Percentiles rank a stretch among this genome's conserved stretches.
Evolutionary conservation across 2,113 vertebrate genomes (phyloP).

Genomic region (Plecotus auritus): DNA sequence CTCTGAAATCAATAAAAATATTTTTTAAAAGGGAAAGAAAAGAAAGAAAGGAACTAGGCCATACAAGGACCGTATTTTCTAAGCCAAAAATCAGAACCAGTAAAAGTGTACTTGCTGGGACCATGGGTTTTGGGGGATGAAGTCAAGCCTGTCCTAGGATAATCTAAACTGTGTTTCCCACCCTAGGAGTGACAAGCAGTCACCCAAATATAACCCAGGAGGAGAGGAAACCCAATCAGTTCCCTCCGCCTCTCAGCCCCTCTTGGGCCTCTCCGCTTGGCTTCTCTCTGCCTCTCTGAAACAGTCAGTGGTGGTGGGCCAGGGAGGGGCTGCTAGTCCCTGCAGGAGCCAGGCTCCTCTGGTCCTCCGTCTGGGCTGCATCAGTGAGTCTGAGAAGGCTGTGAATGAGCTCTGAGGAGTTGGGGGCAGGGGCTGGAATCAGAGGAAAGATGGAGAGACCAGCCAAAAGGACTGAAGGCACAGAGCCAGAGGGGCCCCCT

Average conservation of each 20-base stretch:
- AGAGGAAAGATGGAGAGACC: not conserved
- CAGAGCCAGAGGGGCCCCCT: conserved; percentile 32
- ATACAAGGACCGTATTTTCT: not conserved
- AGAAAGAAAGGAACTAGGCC: not conserved
- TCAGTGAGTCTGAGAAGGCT: not conserved
- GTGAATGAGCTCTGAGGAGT: not conserved
- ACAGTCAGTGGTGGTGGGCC: not conserved
- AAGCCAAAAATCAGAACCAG: conserved; percentile 19
- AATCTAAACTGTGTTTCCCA: not conserved
- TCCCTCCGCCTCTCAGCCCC: not conserved
- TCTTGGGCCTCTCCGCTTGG: not conserved
- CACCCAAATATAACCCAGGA: not conserved
- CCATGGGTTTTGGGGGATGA: not conserved
- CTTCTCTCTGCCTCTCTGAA: not conserved
- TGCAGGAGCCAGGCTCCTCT: not conserved
- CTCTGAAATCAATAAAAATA: too few species aligned
- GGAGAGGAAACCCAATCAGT: not conserved
- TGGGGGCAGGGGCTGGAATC: not conserved
- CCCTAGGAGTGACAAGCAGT: not conserved
- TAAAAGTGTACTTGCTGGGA: not conserved
- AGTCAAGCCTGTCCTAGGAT: not conserved
- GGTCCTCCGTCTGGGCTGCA: not conserved
- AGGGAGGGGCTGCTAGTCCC: not conserved
- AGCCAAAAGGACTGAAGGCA: conserved; percentile 18
- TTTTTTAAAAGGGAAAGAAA: not conserved